These are phyloP conservation scores for Serranus cabrilla DNA, from an alignment of 2,797 vertebrate genomes.

Conservation along the genomic window DNA sequence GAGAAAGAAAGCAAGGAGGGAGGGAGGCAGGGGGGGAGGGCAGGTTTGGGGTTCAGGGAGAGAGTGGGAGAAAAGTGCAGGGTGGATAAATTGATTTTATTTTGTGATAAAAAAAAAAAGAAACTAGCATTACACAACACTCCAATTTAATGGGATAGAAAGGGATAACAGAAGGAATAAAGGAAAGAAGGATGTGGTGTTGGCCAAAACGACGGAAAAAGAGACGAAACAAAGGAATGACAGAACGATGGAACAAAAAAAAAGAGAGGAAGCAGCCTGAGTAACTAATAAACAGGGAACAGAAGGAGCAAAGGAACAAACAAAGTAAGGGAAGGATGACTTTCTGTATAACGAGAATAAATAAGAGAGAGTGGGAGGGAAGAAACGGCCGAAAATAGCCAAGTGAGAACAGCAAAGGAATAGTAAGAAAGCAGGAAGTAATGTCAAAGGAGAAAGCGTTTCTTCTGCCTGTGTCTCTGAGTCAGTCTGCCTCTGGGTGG, in stretches of 20 bases:
- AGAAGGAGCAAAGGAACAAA: slow-evolving; percentile 48
- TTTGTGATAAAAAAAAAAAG: slow-evolving; percentile 64
- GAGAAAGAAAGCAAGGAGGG: slow-evolving; percentile 39
- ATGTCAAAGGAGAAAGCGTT: slow-evolving; percentile 49
- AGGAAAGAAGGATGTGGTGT: slow-evolving; percentile 21
- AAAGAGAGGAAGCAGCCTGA: slow-evolving; percentile 27
- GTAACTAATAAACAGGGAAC: slow-evolving; percentile 49
- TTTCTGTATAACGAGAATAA: slow-evolving; percentile 53
- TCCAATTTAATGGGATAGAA: slow-evolving; percentile 39
- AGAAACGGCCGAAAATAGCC: slow-evolving; percentile 59
- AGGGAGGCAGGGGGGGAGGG: slow-evolving; percentile 11
- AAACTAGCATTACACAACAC: slow-evolving; percentile 47
- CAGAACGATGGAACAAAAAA: slow-evolving; percentile 25
- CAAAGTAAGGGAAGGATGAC: slow-evolving; percentile 32
- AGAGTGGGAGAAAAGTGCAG: slow-evolving; percentile 52
- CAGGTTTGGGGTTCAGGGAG: slow-evolving; percentile 36
- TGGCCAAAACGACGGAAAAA: slow-evolving; percentile 29
- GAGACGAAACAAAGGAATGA: slow-evolving; percentile 40
- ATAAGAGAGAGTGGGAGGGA: slow-evolving; percentile 44
- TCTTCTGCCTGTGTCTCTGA: slow-evolving; percentile 49
- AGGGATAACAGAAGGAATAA: slow-evolving; percentile 19
- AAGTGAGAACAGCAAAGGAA: slow-evolving; percentile 52
- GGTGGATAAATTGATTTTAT: slow-evolving; percentile 70
- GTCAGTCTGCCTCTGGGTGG: slow-evolving; percentile 57
- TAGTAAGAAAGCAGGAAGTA: slow-evolving; percentile 48